A percentile compares a stretch with the other conserved stretches of the same genome.
Conservation (phyloP, 1,140 invertebrate genomes). For the Trypoxylus dichotomus region DNA sequence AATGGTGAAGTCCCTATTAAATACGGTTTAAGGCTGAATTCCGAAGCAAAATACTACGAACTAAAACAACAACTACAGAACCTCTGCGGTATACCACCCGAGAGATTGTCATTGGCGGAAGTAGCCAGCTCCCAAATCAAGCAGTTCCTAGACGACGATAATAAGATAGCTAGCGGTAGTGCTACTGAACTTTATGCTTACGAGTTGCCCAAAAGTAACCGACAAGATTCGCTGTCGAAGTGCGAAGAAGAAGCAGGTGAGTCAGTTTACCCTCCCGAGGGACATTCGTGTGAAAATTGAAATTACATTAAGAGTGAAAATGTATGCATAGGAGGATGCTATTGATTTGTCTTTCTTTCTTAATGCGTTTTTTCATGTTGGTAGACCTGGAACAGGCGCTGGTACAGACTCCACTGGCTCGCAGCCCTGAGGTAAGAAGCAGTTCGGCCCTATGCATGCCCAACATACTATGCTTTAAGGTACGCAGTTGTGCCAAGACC, state of each 20-base stretch:
- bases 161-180: constrained; percentile 43
- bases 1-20: constrained; percentile 79
- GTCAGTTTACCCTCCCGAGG: background rate
- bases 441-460: constrained; percentile 72
- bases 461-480: constrained; percentile 76
- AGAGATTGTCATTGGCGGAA: constrained; percentile 70
- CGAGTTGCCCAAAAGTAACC: constrained; percentile 51
- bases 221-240: constrained; percentile 8
- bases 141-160: constrained; percentile 43
- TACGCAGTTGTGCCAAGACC: constrained; percentile 53
- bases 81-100: constrained; percentile 64
- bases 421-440: constrained; percentile 67
- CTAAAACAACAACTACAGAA: constrained; percentile 70
- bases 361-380: constrained; percentile 7
- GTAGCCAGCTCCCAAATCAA: constrained; percentile 66
- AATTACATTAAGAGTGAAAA: background rate
- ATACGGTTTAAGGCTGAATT: constrained; percentile 79
- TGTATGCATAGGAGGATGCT: no score
- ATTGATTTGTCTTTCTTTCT: background rate
- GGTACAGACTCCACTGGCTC: constrained; percentile 49
- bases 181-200: constrained; percentile 56
- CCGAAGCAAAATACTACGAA: constrained; percentile 74
- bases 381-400: constrained; percentile 35
- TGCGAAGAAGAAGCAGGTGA: constrained; percentile 37
- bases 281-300: background rate